Percentiles rank a stretch among this genome's conserved stretches.
These are phyloP conservation scores for Apteryx mantelli DNA, from an alignment of 2,113 vertebrate genomes.

Conservation along the genomic window DNA sequence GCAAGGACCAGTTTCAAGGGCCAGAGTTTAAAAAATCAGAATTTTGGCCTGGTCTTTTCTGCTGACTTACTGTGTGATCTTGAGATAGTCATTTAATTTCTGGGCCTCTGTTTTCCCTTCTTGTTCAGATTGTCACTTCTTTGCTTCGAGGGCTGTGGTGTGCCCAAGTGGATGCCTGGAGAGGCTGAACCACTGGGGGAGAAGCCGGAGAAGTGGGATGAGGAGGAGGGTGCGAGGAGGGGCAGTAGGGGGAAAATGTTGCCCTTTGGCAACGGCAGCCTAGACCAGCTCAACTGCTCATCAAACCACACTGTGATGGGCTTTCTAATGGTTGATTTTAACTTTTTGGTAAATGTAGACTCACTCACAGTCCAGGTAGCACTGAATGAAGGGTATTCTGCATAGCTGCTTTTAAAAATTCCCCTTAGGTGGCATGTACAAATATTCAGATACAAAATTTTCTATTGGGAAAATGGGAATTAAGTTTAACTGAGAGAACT, in stretches of 20 bases:
- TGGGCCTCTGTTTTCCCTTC: neutral
- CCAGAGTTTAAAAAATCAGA: neutral
- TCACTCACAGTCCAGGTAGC: neutral
- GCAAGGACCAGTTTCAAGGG: neutral
- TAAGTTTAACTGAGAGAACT: neutral
- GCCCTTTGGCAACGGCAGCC: neutral
- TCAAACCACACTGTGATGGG: neutral
- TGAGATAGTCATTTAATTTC: fast-evolving
- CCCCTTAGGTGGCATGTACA: neutral
- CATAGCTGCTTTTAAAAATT: neutral
- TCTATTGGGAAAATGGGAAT: neutral
- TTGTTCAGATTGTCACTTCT: neutral
- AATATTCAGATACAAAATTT: neutral
- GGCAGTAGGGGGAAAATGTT: neutral
- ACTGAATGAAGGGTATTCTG: neutral
- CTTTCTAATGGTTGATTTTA: neutral
- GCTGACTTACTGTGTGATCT: neutral
- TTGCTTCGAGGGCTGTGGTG: neutral
- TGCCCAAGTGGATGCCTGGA: no score
- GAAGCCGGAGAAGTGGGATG: neutral
- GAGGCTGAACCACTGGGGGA: fast-evolving
- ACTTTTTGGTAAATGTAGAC: neutral
- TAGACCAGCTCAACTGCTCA: neutral
- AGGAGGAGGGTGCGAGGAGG: neutral
- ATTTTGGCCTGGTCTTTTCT: neutral